phyloP scores from a whole-genome alignment of 1,140 invertebrate species.

The Drusus annulatus region DNA sequence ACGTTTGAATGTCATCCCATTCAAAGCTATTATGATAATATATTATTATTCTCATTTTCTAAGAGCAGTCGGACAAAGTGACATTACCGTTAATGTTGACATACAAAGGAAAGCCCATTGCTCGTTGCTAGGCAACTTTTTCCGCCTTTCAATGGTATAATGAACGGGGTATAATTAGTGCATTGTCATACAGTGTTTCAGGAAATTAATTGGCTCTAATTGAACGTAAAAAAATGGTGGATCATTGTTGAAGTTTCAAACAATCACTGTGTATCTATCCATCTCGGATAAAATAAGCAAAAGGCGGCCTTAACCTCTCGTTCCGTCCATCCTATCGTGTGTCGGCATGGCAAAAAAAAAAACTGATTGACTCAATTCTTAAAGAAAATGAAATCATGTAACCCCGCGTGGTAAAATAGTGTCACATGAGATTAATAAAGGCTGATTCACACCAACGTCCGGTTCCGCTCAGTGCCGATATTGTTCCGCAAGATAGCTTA shows the following conservation, averaged over 20 bases:
- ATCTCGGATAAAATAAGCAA: neutral
- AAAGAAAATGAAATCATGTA: neutral
- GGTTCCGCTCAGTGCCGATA: too few species aligned
- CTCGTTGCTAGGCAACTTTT: neutral
- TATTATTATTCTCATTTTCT: constrained; percentile 8
- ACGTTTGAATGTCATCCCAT: constrained; percentile 31
- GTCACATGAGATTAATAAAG: neutral
- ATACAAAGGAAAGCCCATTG: constrained; percentile 9
- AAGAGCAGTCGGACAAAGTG: constrained; percentile 23
- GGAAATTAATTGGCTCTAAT: constrained; percentile 34
- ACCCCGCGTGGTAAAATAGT: neutral
- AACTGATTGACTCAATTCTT: neutral
- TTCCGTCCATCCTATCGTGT: neutral
- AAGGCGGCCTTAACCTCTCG: neutral
- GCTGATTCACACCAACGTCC: too few species aligned
- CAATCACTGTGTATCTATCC: neutral
- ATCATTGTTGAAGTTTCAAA: constrained; percentile 28
- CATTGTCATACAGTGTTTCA: constrained; percentile 27
- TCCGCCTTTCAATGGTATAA: constrained; percentile 1
- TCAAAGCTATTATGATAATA: constrained; percentile 5
- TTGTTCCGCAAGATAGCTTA: too few species aligned
- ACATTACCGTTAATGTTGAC: constrained; percentile 18
- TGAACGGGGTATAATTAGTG: constrained; percentile 32
- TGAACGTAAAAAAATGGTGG: neutral
- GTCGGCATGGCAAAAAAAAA: neutral